These are phyloP conservation scores for Eristalinus sepulchralis DNA, from an alignment of 2,888 invertebrate genomes.

Conservation along the genomic window DNA sequence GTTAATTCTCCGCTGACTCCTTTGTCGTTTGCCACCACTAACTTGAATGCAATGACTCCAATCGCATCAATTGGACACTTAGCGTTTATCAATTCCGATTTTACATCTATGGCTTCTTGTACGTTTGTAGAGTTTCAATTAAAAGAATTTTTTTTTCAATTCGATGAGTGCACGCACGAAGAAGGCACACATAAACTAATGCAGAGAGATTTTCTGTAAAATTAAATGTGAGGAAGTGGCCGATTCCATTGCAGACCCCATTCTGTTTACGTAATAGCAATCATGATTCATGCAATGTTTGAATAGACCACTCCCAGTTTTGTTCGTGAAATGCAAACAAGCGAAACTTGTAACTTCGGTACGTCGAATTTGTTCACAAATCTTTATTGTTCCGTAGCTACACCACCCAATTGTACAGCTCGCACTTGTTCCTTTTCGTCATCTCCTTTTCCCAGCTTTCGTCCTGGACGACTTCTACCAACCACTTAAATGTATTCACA, in stretches of 20 bases:
- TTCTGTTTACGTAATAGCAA: neutral
- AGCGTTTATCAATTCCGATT: neutral
- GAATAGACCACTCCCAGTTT: neutral
- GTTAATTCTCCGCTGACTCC: neutral
- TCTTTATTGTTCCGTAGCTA: too few species aligned
- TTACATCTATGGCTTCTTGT: conserved; percentile 2
- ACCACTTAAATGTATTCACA: too few species aligned
- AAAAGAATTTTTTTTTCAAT: neutral
- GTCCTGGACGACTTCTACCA: too few species aligned
- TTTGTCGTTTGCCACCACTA: neutral
- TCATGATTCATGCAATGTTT: neutral
- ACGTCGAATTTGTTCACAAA: neutral
- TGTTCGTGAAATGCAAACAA: neutral
- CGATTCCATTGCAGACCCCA: neutral
- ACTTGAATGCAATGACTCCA: neutral
- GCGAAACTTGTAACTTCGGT: neutral
- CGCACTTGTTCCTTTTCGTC: too few species aligned
- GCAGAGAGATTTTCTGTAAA: too few species aligned
- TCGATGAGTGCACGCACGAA: neutral
- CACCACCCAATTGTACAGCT: too few species aligned
- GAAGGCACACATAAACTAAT: too few species aligned
- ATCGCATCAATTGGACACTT: neutral
- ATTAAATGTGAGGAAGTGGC: neutral
- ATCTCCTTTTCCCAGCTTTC: too few species aligned
- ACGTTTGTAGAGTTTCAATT: neutral